Percentiles rank a stretch among this genome's conserved stretches.
Conservation (phyloP, 2,888 invertebrate species). For the Helobdella robusta region DNA sequence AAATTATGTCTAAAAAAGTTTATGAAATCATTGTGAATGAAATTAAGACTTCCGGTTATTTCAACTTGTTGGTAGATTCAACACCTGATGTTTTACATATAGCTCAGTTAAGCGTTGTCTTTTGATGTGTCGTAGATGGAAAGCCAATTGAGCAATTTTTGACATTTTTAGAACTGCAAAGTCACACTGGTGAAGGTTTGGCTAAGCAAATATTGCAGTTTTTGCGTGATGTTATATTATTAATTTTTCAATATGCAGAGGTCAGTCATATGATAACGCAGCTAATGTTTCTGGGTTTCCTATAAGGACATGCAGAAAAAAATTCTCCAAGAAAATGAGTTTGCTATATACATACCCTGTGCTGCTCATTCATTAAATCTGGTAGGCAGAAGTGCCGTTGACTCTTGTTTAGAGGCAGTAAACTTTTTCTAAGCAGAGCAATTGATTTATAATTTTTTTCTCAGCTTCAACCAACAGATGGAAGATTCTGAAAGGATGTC, state of each 20-base stretch:
- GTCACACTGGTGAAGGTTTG: background rate
- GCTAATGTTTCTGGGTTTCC: background rate
- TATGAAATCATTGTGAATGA: background rate
- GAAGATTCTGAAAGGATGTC: no score
- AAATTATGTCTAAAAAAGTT: conserved; percentile 2
- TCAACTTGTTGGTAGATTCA: background rate
- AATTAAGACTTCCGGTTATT: conserved; percentile 1
- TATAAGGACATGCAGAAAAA: no score
- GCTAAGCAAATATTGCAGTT: background rate
- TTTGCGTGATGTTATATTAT: background rate
- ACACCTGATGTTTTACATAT: conserved; percentile 3
- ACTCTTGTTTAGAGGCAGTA: no score
- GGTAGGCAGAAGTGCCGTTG: no score
- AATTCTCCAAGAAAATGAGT: no score
- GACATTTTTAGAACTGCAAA: background rate
- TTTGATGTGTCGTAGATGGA: background rate
- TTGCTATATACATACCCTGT: no score
- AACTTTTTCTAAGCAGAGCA: no score
- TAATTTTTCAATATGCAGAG: background rate
- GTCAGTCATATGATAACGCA: background rate
- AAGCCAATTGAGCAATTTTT: background rate
- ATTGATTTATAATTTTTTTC: no score
- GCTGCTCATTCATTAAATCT: no score
- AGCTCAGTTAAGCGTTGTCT: background rate
- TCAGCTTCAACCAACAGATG: no score